phyloP scores from a whole-genome alignment of 2,888 invertebrate species.

The Caradrina kadenii region DNA sequence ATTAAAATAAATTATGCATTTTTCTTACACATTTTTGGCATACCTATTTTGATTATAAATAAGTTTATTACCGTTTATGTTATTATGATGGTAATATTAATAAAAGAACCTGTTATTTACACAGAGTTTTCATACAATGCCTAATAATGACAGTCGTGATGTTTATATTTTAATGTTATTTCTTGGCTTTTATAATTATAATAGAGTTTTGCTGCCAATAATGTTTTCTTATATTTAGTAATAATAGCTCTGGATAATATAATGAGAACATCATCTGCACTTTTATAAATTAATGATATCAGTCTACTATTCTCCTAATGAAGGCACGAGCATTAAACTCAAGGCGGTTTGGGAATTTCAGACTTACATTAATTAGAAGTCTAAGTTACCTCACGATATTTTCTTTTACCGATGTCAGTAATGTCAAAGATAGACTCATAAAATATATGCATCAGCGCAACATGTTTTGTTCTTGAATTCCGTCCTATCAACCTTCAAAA shows the following conservation, averaged over 20 bases:
- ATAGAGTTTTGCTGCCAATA: not conserved
- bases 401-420: too few relatives aligned
- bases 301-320: too few relatives aligned
- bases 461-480: too few relatives aligned
- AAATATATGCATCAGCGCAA: too few relatives aligned
- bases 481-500: too few relatives aligned
- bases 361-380: too few relatives aligned
- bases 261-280: too few relatives aligned
- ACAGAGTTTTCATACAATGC: not conserved
- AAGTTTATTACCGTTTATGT: not conserved
- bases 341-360: too few relatives aligned
- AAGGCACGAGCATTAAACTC: too few relatives aligned
- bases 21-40: constrained; percentile 2
- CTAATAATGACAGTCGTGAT: constrained; percentile 17
- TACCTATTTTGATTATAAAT: constrained; percentile 20
- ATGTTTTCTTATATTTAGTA: not conserved
- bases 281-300: too few relatives aligned
- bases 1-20: constrained; percentile 23
- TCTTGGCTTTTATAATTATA: constrained; percentile 6
- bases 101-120: constrained; percentile 1
- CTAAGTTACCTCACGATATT: too few relatives aligned
- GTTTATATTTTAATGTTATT: not conserved
- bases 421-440: too few relatives aligned
- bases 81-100: constrained; percentile 2
- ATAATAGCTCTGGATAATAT: not conserved